Base-by-base conservation (phyloP, 53 echinoderm and acorn worm species). In the Mesocentrotus franciscanus region DNA sequence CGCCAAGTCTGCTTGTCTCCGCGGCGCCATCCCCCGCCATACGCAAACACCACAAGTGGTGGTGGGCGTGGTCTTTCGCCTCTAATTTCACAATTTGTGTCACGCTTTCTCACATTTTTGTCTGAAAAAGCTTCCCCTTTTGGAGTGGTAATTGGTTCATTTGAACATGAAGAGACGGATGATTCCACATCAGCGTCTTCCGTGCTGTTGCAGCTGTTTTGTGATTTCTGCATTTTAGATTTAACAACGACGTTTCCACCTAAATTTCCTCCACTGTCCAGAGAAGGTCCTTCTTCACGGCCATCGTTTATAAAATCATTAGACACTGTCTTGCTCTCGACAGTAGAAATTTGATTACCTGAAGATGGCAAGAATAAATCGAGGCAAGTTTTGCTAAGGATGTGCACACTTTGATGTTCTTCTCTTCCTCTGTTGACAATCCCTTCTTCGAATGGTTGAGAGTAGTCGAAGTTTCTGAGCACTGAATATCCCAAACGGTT, bases 21-120 rank as follows among this genome's bases (percentile, higher is more conserved):
- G n/a, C 97, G 92, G 7, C 97, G 93, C 97, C 97, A 96, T 29
- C 97, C 97, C 9, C 97, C 97, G 4, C 95, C 97, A 61, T 96
- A 95, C 20, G 95, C 92, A 71, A 96, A 96, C 1, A 96, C 92
- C 6, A 96, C 97, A 1, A 96, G 42, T n/a, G 94, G 93, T 42
- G 93, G 76, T 84, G 84, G 84, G 39, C 84, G 76, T 81, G 81
- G 87, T 57, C 87, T n/a, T 35, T 87, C 10, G 58, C 87, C 15
- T 58, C 57, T 27, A 3, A n/a, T 75, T 29, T 10, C 58, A n/a
- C 58, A 29, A 59, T n/a, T 87, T 42, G 1, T 14, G 29, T 58
- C 20, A n/a, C 87, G 87, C 26, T 58, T 26, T 11, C 4, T 58
- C 5, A n/a, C 87, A 58, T 3, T 58, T 27, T 87, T 26, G 13